Base-by-base conservation (phyloP, 2,797 vertebrate genomes). In the Emydoidea blandingii region DNA sequence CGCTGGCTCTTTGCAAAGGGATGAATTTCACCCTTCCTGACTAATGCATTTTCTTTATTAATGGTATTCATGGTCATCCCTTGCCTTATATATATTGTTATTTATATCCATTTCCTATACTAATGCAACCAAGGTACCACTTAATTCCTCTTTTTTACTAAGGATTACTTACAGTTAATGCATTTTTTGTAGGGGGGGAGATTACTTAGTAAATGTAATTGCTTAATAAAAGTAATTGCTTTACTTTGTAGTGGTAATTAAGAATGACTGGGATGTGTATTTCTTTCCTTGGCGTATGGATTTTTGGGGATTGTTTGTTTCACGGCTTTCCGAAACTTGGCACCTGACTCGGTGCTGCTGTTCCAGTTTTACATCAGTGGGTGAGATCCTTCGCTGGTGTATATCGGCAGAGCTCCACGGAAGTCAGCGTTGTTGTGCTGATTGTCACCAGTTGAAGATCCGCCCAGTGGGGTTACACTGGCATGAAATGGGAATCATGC, bases 201-300 rank as follows among this genome's bases (percentile, higher is more conserved):
- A 90, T 90, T 91, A 89, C 92, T 96, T 82, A 96, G 92, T 87
- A 91, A 94, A 92, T 95, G 94, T 96, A 97, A 96, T 96, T 96
- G 96, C 91, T 96, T 96, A 95, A 90, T 90, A 95, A 93, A 97
- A 96, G 85, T 96, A 97, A 97, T 97, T 97, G 96, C 88, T 96
- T 97, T 76, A 79, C 94, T 97, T 96, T 91, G 90, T 92, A 96
- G 94, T 88, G 93, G 89, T 97, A 96, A 97, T 97, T 97, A 97
- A 97, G 94, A 96, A 94, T 92, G 95, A 96, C 92, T 90, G 92
- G 95, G 94, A 83, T 78, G 87, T 90, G 91, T 96, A 84, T 97
- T 97, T 87, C 88, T 94, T 90, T 84, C 72, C 90, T 92, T 86
- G 86, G 53, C 37, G 76, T 87, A 84, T 12, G 27, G 86, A 79